Base-by-base conservation (phyloP, 2,113 vertebrate genomes). In the Leptobrachium ailaonicum region DNA sequence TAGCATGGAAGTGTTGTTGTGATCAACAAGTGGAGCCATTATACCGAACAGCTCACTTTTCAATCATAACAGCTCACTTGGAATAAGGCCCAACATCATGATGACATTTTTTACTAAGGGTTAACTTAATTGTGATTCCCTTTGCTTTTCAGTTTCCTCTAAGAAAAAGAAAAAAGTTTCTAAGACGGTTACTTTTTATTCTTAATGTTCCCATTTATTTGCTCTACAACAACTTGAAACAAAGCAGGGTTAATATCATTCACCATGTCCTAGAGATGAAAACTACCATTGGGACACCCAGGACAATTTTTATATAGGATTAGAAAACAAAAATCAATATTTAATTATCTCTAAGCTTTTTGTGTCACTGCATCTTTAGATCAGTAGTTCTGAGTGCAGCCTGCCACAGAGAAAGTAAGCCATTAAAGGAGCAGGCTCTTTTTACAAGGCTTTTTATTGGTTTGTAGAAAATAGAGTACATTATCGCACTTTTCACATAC, bases 321-420 rank as follows among this genome's bases (percentile, higher is more conserved):
- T 96, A 95, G 95, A 97, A 97, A 98, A 97, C 96, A 97, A 96
- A 98, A 98, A 99, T 99, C 97, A 98, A 98, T 98, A 99, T 97
- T 98, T 98, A 98, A 99, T 99, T 98, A 98, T 98, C 96, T 96
- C 96, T 96, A 95, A 97, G 96, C 95, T 95, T 96, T 97, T 97
- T 96, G 96, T 98, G 96, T 96, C 95, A 93, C 95, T 96, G 95
- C 96, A 97, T 98, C 96, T 96, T 98, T 96, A 95, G 96, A 93
- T 90, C 91, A 93, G 94, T 94, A 94, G 96, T 95, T 88, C 94
- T 91, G 89, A 85, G 83, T 85, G 83, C 89, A 13, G 87, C 87
- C 92, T 89, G 85, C 90, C 91, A 90, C 83, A 89, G 88, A 88
- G 88, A 92, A 91, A 96, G 94, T 92, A 87, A 95, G 94, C 93